These are phyloP conservation scores for Pionites leucogaster DNA, from an alignment of 2,113 vertebrate genomes.

Conservation along the genomic window DNA sequence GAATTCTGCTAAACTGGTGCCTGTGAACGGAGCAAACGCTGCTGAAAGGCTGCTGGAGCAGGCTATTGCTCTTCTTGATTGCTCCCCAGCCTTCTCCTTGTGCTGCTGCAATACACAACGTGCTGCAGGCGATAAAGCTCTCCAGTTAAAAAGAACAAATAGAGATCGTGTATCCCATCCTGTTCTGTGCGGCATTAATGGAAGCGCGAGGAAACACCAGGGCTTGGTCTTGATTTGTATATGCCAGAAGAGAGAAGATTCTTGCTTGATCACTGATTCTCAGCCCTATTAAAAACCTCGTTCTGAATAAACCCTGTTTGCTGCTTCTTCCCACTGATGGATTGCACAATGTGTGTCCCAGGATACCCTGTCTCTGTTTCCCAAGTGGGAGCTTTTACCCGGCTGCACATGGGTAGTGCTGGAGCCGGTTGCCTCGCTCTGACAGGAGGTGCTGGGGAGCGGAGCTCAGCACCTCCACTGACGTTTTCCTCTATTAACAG, in stretches of 20 bases:
- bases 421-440: not conserved
- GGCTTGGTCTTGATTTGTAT: not conserved
- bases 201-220: not conserved
- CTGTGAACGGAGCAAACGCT: not conserved
- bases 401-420: not conserved
- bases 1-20: not conserved
- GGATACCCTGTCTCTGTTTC: not conserved
- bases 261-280: not conserved
- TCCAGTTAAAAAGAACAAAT: not conserved
- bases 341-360: not conserved
- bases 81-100: not conserved
- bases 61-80: not conserved
- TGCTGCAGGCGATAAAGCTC: not conserved
- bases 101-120: accelerated
- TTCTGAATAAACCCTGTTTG: not conserved
- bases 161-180: no score
- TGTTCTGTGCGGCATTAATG: not conserved
- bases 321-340: not conserved
- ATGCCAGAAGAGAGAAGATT: not conserved
- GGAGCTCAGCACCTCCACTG: not conserved
- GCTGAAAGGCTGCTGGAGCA: not conserved
- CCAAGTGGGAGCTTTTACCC: not conserved
- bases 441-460: no score
- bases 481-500: not conserved
- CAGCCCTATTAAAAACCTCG: not conserved